A percentile compares a stretch with the other conserved stretches of the same genome.
Conservation (phyloP, 2,888 invertebrate species). For the Drosophila maculinotata region DNA sequence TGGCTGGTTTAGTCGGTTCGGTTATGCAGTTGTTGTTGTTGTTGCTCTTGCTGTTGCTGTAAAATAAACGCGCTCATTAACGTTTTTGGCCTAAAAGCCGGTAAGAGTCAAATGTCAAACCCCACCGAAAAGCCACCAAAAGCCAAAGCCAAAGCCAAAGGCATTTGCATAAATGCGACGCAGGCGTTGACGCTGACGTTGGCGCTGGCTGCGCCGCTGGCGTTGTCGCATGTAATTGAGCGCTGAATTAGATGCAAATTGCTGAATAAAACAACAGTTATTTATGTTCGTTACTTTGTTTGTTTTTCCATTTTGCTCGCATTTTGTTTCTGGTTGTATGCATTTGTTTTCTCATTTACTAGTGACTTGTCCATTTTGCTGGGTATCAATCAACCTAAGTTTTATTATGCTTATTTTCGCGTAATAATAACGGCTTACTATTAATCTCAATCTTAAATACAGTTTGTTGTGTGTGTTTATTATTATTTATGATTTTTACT, state of each 20-base stretch:
- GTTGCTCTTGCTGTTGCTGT: constrained; percentile 20
- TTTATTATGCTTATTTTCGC: constrained; percentile 65
- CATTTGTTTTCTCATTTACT: constrained; percentile 25
- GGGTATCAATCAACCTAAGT: constrained; percentile 56
- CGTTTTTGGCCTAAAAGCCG: constrained; percentile 56
- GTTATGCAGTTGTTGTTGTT: constrained; percentile 19
- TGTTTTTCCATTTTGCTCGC: constrained; percentile 47
- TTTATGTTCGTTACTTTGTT: constrained; percentile 67
- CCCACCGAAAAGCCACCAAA: constrained; percentile 49
- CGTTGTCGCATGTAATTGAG: constrained; percentile 65
- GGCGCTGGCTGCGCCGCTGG: constrained; percentile 13
- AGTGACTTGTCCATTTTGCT: constrained; percentile 11
- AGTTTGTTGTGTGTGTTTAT: constrained; percentile 34
- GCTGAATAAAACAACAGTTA: constrained; percentile 74
- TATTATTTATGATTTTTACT: constrained; percentile 35
- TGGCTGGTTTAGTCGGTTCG: constrained; percentile 1
- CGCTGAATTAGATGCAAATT: constrained; percentile 75
- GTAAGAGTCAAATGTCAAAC: constrained; percentile 52
- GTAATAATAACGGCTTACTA: constrained; percentile 74
- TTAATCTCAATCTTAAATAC: constrained; percentile 67
- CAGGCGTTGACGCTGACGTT: constrained; percentile 3
- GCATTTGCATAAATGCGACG: constrained; percentile 61
- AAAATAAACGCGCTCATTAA: constrained; percentile 71
- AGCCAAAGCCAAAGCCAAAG: constrained; percentile 46
- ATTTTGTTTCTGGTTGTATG: constrained; percentile 37